Evolutionary conservation across 92 coral and sea anemone genomes (phyloP), one percentile per base, ranked within the genome.

Genomic region (Porites rus): DNA sequence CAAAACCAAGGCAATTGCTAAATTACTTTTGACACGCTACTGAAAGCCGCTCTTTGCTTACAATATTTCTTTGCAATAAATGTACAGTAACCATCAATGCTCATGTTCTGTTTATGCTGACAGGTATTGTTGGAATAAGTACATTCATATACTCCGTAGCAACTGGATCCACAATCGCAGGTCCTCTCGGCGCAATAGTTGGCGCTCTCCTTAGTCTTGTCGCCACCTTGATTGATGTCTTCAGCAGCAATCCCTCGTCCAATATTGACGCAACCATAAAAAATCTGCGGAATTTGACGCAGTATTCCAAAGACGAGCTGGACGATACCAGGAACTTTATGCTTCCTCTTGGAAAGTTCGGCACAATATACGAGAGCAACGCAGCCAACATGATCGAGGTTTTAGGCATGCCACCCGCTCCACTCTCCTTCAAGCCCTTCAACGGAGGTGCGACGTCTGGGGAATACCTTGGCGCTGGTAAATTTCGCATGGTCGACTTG

Each of bases 351-450:
- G 74, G 84, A 64, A 62, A 28, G 50, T 80, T 28, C n/a, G 84
- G 84, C 28, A 67, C 74, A 52, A 51, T 64, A 53, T 80, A 80
- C 84, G 84, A 80, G 74, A 64, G 73, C 74, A 80, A 80, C 84
- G 73, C 84, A 31, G 84, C 84, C 84, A 80, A 80, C 63, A 80
- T 80, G 76, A 80, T 80, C 76, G 84, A 80, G 61, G 74, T 65
- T 31, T 22, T 52, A 25, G 84, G 84, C 73, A 65, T 80, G 84
- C 84, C 84, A 43, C 58, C 54, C 61, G 84, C 69, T 63, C 84
- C 84, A 65, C 84, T 80, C 72, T 52, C 74, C 76, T 80, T 80
- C 74, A 64, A 80, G 19, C 84, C 84, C 59, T 24, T 31, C 65
- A 80, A 20, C 54, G 70, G 69, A 60, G 76, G 84, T 62, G 60